phyloP scores from a whole-genome alignment of 1,140 invertebrate species.

The Antheraea pernyi region DNA sequence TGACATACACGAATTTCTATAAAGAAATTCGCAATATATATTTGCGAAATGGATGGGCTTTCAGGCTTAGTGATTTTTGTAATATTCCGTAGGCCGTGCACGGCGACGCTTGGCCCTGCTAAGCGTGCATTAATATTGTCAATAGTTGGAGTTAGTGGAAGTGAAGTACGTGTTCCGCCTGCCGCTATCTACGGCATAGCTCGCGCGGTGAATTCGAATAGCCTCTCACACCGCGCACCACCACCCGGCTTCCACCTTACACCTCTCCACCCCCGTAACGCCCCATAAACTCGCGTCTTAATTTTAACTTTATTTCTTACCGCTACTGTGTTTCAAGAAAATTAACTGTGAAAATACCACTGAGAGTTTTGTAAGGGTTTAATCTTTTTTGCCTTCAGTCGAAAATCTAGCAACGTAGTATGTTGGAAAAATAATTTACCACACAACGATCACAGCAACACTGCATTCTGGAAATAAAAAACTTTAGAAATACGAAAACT shows the following conservation, averaged over 20 bases:
- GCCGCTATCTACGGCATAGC: conserved; percentile 74
- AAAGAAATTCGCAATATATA: neutral
- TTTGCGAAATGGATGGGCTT: neutral
- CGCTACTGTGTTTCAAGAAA: conserved; percentile 71
- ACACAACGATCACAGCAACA: neutral
- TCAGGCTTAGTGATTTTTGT: conserved; percentile 15
- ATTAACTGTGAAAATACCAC: conserved; percentile 75
- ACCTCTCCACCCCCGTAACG: conserved; percentile 62
- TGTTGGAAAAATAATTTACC: neutral
- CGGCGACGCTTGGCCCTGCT: conserved; percentile 66
- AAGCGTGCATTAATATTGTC: conserved; percentile 78
- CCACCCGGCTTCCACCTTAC: conserved; percentile 39
- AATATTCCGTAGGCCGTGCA: conserved; percentile 60
- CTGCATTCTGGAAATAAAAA: neutral
- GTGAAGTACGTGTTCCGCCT: conserved; percentile 76
- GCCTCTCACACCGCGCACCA: conserved; percentile 51
- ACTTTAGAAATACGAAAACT: neutral
- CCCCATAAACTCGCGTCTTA: conserved; percentile 78
- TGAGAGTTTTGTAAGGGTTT: conserved; percentile 59
- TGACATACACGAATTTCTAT: conserved; percentile 6
- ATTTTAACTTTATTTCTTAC: conserved; percentile 79
- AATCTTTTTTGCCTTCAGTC: conserved; percentile 44
- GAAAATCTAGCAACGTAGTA: neutral
- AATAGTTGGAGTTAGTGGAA: conserved; percentile 78
- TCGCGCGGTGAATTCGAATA: conserved; percentile 76